These are phyloP conservation scores for Megastigmus dorsalis DNA, from an alignment of 2,888 invertebrate species.

Conservation along the genomic window DNA sequence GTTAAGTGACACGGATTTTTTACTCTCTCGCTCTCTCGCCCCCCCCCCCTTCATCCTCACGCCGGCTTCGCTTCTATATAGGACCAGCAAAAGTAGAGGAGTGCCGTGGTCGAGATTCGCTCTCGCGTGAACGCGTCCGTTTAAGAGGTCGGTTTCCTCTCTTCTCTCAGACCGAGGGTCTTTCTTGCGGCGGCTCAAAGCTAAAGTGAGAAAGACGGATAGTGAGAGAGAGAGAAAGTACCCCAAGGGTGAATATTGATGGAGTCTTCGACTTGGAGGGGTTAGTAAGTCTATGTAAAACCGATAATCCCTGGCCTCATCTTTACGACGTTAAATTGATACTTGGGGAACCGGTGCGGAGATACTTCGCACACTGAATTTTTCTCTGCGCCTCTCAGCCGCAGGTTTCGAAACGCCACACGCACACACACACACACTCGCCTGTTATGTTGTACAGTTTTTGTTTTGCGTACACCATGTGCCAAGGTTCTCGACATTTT, in stretches of 20 bases:
- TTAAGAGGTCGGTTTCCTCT: slow-evolving; percentile 62
- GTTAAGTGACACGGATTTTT: slow-evolving; percentile 54
- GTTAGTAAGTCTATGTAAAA: slow-evolving; percentile 65
- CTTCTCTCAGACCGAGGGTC: slow-evolving; percentile 57
- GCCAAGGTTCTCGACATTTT: neutral
- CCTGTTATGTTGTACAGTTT: too few species aligned
- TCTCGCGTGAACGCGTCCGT: slow-evolving; percentile 65
- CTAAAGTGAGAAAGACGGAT: neutral
- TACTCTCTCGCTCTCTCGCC: slow-evolving; percentile 5
- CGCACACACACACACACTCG: too few species aligned
- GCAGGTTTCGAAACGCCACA: too few species aligned
- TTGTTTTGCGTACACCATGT: neutral
- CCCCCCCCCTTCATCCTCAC: slow-evolving; percentile 29
- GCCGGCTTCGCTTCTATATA: too few species aligned
- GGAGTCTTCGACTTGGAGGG: slow-evolving; percentile 56
- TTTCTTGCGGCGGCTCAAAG: slow-evolving; percentile 22
- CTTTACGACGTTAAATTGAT: slow-evolving; percentile 65
- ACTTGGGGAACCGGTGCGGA: slow-evolving; percentile 54
- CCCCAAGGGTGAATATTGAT: slow-evolving; percentile 65
- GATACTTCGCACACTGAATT: slow-evolving; percentile 45
- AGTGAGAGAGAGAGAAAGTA: neutral
- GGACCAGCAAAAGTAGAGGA: too few species aligned
- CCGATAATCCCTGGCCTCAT: slow-evolving; percentile 63
- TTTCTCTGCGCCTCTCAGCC: slow-evolving; percentile 19
- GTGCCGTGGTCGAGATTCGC: slow-evolving; percentile 57